A percentile compares a stretch with the other conserved stretches of the same genome.
Evolutionary conservation across 2,797 vertebrate species (phyloP).

Genomic region (Microctenopoma lineatum): DNA sequence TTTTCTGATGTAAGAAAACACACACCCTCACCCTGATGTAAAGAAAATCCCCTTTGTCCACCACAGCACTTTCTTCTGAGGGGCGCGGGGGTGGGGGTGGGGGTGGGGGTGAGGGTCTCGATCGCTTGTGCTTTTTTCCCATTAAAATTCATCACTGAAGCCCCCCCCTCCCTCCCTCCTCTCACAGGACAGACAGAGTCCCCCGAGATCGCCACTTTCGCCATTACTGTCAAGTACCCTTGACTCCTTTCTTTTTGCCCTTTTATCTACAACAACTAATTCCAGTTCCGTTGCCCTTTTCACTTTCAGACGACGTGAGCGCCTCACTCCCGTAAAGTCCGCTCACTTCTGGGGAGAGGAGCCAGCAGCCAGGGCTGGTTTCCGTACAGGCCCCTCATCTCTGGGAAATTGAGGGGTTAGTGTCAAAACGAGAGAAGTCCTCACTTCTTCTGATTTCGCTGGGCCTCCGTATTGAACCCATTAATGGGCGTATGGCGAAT

Average conservation of each 20-base stretch:
- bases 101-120: slow-evolving; percentile 62
- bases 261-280: slow-evolving; percentile 99
- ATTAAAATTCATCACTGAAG: slow-evolving; percentile 95
- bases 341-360: slow-evolving; percentile 77
- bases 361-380: slow-evolving; percentile 79
- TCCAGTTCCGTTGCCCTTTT: slow-evolving; percentile 99
- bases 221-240: slow-evolving; percentile 99
- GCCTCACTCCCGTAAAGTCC: slow-evolving; percentile 83
- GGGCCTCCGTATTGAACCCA: slow-evolving; percentile 81
- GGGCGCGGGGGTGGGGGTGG: slow-evolving; percentile 23
- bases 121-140: slow-evolving; percentile 78
- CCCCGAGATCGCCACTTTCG: slow-evolving; percentile 93
- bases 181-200: slow-evolving; percentile 86
- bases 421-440: slow-evolving; percentile 96
- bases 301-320: slow-evolving; percentile 91
- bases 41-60: slow-evolving; percentile 84
- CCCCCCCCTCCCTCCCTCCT: slow-evolving; percentile 54
- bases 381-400: slow-evolving; percentile 68
- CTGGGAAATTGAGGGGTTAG: slow-evolving; percentile 91
- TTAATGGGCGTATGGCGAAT: slow-evolving; percentile 88
- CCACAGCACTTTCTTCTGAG: slow-evolving; percentile 67
- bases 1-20: slow-evolving; percentile 37
- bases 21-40: slow-evolving; percentile 56
- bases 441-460: slow-evolving; percentile 94
- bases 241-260: slow-evolving; percentile 98